Evolutionary conservation across 2,888 invertebrate species (phyloP).

Genomic region (Limulus polyphemus): DNA sequence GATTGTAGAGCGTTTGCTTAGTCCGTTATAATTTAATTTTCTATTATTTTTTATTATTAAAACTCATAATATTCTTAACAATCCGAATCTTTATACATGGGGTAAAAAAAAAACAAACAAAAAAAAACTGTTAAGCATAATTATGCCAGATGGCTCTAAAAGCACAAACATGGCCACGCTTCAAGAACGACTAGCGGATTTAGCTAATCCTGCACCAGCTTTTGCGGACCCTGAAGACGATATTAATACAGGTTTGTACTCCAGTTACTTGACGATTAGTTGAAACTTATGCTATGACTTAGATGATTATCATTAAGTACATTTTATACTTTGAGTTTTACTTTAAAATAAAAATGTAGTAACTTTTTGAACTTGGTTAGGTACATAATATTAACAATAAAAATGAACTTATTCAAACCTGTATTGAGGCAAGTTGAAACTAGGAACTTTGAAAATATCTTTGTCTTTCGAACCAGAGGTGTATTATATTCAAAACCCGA

Average conservation of each 20-base stretch:
- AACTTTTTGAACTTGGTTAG: not conserved
- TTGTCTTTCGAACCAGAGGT: too few relatives aligned
- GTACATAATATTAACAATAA: not conserved
- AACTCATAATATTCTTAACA: too few relatives aligned
- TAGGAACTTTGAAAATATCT: not conserved
- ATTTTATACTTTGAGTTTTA: not conserved
- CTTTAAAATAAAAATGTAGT: not conserved
- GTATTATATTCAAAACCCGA: too few relatives aligned
- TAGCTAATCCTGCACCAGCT: conserved; percentile 18
- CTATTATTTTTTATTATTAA: too few relatives aligned
- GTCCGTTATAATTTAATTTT: too few relatives aligned
- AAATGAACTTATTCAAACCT: not conserved
- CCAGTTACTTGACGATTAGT: too few relatives aligned
- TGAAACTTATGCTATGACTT: not conserved
- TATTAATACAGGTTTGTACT: conserved; percentile 2
- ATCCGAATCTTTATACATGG: too few relatives aligned
- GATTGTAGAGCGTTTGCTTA: too few relatives aligned
- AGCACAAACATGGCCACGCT: conserved; percentile 10
- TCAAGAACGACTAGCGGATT: conserved; percentile 12
- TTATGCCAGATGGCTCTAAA: not conserved
- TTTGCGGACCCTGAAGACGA: conserved; percentile 22
- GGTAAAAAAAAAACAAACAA: too few relatives aligned
- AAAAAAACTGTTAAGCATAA: too few relatives aligned
- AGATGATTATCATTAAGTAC: too few relatives aligned
- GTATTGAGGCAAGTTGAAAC: not conserved